These are phyloP conservation scores for Neogobius melanostomus DNA, from an alignment of 2,113 vertebrate species.

Conservation along the genomic window DNA sequence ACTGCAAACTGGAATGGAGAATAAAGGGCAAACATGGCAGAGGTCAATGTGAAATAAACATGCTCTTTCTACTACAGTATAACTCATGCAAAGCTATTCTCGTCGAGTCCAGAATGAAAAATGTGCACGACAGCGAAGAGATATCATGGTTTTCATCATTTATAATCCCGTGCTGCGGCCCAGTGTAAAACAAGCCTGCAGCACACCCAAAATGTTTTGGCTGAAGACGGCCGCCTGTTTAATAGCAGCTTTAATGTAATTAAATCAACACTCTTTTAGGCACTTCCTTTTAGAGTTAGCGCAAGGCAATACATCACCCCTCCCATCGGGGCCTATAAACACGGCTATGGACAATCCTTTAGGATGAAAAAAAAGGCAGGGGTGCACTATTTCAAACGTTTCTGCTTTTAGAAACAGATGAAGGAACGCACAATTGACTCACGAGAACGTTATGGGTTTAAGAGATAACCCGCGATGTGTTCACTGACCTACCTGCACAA, in stretches of 20 bases:
- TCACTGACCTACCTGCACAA: slow-evolving; percentile 46
- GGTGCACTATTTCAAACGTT: slow-evolving; percentile 25
- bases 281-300: slow-evolving; percentile 34
- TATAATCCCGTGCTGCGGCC: slow-evolving; percentile 31
- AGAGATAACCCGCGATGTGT: slow-evolving; percentile 22
- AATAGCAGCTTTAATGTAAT: slow-evolving; percentile 51
- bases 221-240: slow-evolving; percentile 34
- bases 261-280: slow-evolving; percentile 47
- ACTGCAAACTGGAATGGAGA: background rate
- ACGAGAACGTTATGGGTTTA: slow-evolving; percentile 20
- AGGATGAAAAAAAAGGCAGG: slow-evolving; percentile 13
- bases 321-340: slow-evolving; percentile 29
- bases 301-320: slow-evolving; percentile 40
- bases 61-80: slow-evolving; percentile 7
- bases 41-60: slow-evolving; percentile 9
- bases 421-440: slow-evolving; percentile 18
- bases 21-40: slow-evolving; percentile 1
- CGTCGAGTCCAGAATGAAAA: slow-evolving; percentile 6
- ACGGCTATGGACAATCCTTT: slow-evolving; percentile 26
- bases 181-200: slow-evolving; percentile 47
- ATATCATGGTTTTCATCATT: slow-evolving; percentile 37
- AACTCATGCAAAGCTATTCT: slow-evolving; percentile 12
- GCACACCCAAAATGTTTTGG: slow-evolving; percentile 39
- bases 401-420: slow-evolving; percentile 18
- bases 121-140: slow-evolving; percentile 19